Base-by-base conservation (phyloP, 2,797 vertebrate genomes). In the Macroramphosus scolopax region DNA sequence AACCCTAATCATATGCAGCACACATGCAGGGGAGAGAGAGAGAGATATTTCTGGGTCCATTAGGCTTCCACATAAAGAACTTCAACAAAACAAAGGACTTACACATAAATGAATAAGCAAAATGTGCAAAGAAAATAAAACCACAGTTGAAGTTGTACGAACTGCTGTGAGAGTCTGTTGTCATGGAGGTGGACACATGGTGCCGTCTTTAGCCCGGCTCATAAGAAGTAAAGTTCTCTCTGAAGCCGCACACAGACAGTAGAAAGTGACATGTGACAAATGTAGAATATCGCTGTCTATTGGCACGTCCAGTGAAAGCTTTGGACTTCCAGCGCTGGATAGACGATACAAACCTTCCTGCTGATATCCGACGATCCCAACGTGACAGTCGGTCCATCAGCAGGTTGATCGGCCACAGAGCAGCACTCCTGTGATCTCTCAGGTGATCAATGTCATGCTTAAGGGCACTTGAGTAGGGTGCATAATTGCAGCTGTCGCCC, bases 391-490 rank as follows among this genome's bases (percentile, higher is more conserved):
- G 28, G n/a, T 26, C 31, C 11, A 43, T 1, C 5, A 20, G n/a
- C 5, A 25, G 30, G 22, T 25, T 42, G n/a, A n/a, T n/a, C n/a
- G n/a, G n/a, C n/a, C n/a, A 40, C 35, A 47, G 25, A 64, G 60
- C 35, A 68, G 46, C 34, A 32, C 8, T 1, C 40, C 39, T 38
- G 35, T 18, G 50, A 33, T 3, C 43, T 17, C 24, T 39, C 47
- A 51, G 51, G 24, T 45, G 39, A 43, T 43, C 29, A 17, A 17
- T 51, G 51, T 69, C 50, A 75, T 68, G 45, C 50, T 71, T 37
- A 78, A 84, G 67, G 83, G 60, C 83, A 87, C 83, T 82, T 85
- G 11, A 38, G 51, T 60, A 26, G 35, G 35, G 43, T 36, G 57
- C 16, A 28, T 37, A 5, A 32, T 39, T 36, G 29, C 52, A 22